These are phyloP conservation scores for Desmodus rotundus DNA, from an alignment of 2,113 vertebrate species.

Conservation along the genomic window DNA sequence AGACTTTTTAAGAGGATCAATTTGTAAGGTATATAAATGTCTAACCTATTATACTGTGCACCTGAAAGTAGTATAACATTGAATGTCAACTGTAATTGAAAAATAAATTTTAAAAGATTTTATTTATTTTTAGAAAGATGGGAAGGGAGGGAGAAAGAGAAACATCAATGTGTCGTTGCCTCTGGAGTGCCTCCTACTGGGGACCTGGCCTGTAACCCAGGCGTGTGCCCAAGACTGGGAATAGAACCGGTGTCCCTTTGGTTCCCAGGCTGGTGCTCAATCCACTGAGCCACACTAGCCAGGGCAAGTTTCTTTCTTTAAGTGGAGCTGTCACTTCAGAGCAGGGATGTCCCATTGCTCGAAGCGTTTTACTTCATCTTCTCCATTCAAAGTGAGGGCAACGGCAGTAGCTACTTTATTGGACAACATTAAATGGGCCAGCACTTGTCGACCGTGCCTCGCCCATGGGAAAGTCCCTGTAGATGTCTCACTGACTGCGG, in stretches of 20 bases:
- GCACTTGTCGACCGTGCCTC: rapidly evolving
- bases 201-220: too few relatives aligned
- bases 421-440: neutral
- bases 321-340: neutral
- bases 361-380: neutral
- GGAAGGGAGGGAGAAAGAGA: too few relatives aligned
- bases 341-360: neutral
- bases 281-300: too few relatives aligned
- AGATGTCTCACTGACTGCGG: too few relatives aligned
- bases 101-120: neutral
- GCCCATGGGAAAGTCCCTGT: rapidly evolving
- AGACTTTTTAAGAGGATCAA: neutral
- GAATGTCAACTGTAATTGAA: neutral
- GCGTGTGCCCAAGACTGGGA: too few relatives aligned
- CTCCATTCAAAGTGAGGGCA: neutral
- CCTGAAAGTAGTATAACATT: neutral
- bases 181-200: too few relatives aligned
- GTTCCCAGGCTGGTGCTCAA: too few relatives aligned
- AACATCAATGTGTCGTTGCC: too few relatives aligned
- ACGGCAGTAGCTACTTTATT: rapidly evolving
- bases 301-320: neutral
- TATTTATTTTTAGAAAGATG: too few relatives aligned
- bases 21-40: neutral
- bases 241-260: too few relatives aligned
- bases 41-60: neutral